Conservation (phyloP, 2,113 vertebrate genomes). For the Bubalus kerabau region DNA sequence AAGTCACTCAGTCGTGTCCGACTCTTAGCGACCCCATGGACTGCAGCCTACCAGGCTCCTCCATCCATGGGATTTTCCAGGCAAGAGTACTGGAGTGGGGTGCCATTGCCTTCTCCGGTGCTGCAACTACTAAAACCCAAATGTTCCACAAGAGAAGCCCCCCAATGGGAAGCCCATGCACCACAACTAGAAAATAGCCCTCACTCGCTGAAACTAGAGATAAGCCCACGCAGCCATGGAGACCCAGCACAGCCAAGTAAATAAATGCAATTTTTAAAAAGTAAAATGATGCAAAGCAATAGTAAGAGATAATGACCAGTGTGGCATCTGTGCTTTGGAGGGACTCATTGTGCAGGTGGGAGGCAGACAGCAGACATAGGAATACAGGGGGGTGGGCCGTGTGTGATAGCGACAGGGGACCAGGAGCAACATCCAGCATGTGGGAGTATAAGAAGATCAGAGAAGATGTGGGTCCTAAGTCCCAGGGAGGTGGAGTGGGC, state of each 20-base stretch:
- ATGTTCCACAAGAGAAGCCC: too few relatives aligned
- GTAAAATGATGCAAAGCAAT: not conserved
- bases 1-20: too few relatives aligned
- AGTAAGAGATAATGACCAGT: not conserved
- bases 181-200: not conserved
- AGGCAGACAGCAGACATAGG: not conserved
- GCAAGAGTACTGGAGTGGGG: too few relatives aligned
- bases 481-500: too few relatives aligned
- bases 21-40: too few relatives aligned
- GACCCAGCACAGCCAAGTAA: not conserved
- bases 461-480: not conserved
- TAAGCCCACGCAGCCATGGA: not conserved
- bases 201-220: not conserved
- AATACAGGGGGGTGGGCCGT: not conserved
- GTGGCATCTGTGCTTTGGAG: not conserved
- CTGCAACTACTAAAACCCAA: too few relatives aligned
- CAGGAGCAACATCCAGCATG: fast-evolving
- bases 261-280: not conserved
- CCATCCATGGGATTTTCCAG: too few relatives aligned
- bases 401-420: not conserved
- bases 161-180: too few relatives aligned
- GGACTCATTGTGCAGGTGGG: not conserved
- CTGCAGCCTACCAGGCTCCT: too few relatives aligned
- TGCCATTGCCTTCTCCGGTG: too few relatives aligned
- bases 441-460: not conserved